Percentiles rank a stretch among this genome's conserved stretches.
phyloP scores from a whole-genome alignment of 1,140 invertebrate species.

The Hyphantria cunea region DNA sequence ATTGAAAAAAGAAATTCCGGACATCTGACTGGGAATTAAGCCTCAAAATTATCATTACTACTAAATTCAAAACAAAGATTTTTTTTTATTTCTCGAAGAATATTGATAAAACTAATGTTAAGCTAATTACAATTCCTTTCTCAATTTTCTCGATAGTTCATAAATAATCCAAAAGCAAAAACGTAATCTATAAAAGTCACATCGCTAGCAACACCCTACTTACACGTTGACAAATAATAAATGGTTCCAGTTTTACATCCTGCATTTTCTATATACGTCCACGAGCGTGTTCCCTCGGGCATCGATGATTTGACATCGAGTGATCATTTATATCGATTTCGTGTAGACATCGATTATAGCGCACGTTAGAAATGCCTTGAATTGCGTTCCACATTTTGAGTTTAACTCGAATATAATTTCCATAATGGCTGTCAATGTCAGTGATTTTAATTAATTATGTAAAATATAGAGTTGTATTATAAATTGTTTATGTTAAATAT shows the following conservation, averaged over 20 bases:
- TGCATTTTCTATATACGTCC: constrained; percentile 19
- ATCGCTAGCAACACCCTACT: constrained; percentile 10
- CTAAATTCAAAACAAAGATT: too few relatives aligned
- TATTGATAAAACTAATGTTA: too few relatives aligned
- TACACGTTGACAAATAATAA: constrained; percentile 26
- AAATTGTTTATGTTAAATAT: too few relatives aligned
- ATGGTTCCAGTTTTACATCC: constrained; percentile 16
- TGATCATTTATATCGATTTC: constrained; percentile 25
- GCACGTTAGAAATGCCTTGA: constrained; percentile 2
- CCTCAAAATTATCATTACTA: too few relatives aligned
- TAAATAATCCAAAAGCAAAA: constrained; percentile 1
- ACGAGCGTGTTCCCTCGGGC: constrained; percentile 3
- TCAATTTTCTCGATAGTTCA: background rate
- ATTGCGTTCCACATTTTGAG: constrained; percentile 3
- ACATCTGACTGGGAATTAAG: too few relatives aligned
- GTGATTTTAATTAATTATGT: constrained; percentile 7
- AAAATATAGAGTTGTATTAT: background rate
- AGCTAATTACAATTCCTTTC: background rate
- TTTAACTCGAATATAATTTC: constrained; percentile 18
- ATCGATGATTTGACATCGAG: constrained; percentile 22
- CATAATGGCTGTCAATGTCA: constrained; percentile 18
- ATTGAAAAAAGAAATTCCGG: too few relatives aligned
- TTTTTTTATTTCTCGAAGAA: too few relatives aligned
- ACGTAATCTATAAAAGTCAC: constrained; percentile 11
- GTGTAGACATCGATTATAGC: constrained; percentile 11